Base-by-base conservation (phyloP, 1,140 invertebrate genomes). In the Calliphora vicina region DNA sequence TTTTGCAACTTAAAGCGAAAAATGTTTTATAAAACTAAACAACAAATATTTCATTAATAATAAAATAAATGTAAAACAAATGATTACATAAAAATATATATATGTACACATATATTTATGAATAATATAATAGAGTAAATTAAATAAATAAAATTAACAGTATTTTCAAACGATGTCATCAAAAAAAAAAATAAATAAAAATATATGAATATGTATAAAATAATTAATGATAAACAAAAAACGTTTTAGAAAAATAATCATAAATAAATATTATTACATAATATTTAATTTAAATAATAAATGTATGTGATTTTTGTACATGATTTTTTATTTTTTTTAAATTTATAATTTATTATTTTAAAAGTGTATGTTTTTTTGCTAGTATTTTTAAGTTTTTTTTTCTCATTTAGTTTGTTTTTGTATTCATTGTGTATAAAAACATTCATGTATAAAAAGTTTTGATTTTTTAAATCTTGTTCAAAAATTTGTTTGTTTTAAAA, bases 61-160 rank as follows among this genome's bases (percentile, higher is more conserved):
- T 78, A 78, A 78, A 78, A 78, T 78, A 78, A 78, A 78, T 78
- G 74, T 78, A 78, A 78, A 78, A 78, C 74, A 78, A n/a, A 78
- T 78, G n/a, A 78, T 73, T 73, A 29, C 15, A 73, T 27, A 73
- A 8, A 27, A 20, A 17, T 43, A 43, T 78, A 78, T 43, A 23
- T 45, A 35, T 35, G 17, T 76, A 78, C 20, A 73, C 26, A 73
- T 73, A 27, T 78, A 17, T 76, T 76, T 35, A 5, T 78, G 35
- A 35, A 35, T 35, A 35, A 35, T 78, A 25, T 23, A 20, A 23
- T 67, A 67, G 61, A 25, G 20, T 9, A 67, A 67, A 17, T 17
- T 61, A 61, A 23, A 67, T 23, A 67, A 67, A 67, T 20, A n/a
- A 67, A 67, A 67, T 67, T 67, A 67, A 67, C 61, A 25, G 61